Evolutionary conservation across 2,888 invertebrate genomes (phyloP).

Genomic region (Acanthosepion pharaonis): DNA sequence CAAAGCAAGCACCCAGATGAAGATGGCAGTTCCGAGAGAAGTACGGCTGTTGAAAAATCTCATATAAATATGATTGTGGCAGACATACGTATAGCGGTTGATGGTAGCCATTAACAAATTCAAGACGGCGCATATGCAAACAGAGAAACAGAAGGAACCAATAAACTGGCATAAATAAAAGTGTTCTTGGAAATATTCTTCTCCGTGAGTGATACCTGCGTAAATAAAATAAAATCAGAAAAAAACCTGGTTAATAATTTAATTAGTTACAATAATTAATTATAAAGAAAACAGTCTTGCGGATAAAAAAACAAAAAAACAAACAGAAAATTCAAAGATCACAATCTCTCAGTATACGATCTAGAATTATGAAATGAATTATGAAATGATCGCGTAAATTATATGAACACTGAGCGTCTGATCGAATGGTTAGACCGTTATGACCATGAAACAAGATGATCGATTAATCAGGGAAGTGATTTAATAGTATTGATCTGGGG

Average conservation of each 20-base stretch:
- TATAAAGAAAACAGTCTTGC: too few species aligned
- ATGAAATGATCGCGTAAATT: too few species aligned
- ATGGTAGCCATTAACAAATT: slow-evolving; percentile 65
- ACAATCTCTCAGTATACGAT: too few species aligned
- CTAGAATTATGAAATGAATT: too few species aligned
- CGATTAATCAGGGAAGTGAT: too few species aligned
- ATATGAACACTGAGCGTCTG: too few species aligned
- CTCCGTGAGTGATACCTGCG: slow-evolving; percentile 67
- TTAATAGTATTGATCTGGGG: too few species aligned
- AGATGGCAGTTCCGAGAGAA: slow-evolving; percentile 59
- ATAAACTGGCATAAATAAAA: slow-evolving; percentile 62
- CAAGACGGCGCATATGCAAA: slow-evolving; percentile 70
- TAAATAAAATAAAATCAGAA: background rate
- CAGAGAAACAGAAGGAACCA: slow-evolving; percentile 66
- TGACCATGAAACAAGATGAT: too few species aligned
- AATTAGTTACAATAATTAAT: too few species aligned
- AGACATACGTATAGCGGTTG: slow-evolving; percentile 64
- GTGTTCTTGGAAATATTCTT: slow-evolving; percentile 63
- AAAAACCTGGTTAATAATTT: background rate
- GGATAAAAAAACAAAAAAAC: too few species aligned
- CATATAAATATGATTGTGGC: slow-evolving; percentile 59
- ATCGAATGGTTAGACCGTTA: too few species aligned
- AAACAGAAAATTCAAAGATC: too few species aligned
- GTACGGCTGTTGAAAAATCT: slow-evolving; percentile 58
- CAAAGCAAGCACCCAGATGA: slow-evolving; percentile 65